Base-by-base conservation (phyloP, 1,140 invertebrate species). In the Hetaerina americana region DNA sequence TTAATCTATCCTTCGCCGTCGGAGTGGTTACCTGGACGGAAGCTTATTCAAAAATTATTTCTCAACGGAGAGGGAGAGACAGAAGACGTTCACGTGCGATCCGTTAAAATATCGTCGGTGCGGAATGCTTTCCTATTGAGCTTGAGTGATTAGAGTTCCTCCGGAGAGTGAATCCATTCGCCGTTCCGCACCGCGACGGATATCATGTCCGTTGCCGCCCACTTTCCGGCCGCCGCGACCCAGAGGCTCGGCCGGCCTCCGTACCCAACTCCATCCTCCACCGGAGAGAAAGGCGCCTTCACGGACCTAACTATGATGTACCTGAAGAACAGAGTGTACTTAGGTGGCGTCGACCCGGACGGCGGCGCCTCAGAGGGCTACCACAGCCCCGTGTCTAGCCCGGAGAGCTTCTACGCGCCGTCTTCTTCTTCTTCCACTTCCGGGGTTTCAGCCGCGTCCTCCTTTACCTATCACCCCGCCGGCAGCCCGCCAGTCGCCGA, bases 371-470 rank as follows among this genome's bases (percentile, higher is more conserved):
- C 70, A 6, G 75, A 76, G 28, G 75, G 74, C 0, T 76, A 70
- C 40, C 75, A 72, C 57, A 75, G 75, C 70, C 74, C 74, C 10
- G 75, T 73, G 10, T 76, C 75, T 3, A 74, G 72, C 66, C 75
- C 75, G 0, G 75, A 75, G 22, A 75, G 75, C 66, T 67, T 70
- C 57, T 76, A 74, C 27, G 31, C 72, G 8, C 68, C 72, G 0
- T 40, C 68, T 1, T 29, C 72, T 5, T 66, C 71, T 5, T 71
- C 74, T 26, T 68, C 66, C 5, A 68, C 24, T 68, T 68, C 27
- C 66, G 40, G 40, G 22, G 40, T 57, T 1, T 57, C 40, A 3
- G 40, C 40, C 15, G 40, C 22, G 15, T 57, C 40, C 15, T 57
- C 40, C 22, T 57, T 57, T 10, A 18, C 40, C 40, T 57, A 5